Evolutionary conservation across 2,888 invertebrate species (phyloP).

Genomic region (Eutolmus rufibarbis): DNA sequence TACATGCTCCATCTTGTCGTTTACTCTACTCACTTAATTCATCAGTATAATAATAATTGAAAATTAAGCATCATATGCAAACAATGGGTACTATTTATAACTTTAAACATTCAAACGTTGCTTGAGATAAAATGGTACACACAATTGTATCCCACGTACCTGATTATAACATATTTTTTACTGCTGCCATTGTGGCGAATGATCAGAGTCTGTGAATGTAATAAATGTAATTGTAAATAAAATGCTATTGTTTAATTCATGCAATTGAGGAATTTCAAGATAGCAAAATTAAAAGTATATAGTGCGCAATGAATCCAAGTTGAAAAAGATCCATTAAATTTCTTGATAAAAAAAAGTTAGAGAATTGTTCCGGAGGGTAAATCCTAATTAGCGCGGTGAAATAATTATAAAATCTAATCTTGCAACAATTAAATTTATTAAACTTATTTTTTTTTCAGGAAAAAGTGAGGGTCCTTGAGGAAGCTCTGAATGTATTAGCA

Average conservation of each 20-base stretch:
- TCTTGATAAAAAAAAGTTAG: no score
- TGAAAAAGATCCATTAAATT: no score
- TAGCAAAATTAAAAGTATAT: neutral
- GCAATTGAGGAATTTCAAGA: neutral
- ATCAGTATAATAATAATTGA: neutral
- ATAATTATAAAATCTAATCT: neutral
- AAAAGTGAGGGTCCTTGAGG: slow-evolving; percentile 71
- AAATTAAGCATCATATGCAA: neutral
- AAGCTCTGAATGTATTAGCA: slow-evolving; percentile 72
- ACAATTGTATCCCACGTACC: neutral
- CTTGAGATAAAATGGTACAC: neutral
- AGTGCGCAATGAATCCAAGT: no score
- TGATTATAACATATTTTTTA: neutral
- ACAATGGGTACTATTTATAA: no score
- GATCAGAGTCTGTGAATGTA: neutral
- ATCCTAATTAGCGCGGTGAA: no score
- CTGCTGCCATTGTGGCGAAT: neutral
- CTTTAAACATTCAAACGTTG: neutral
- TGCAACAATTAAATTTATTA: neutral
- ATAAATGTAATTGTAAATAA: neutral
- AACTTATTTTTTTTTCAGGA: slow-evolving; percentile 57
- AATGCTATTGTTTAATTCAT: neutral
- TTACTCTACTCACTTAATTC: neutral
- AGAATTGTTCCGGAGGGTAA: no score
- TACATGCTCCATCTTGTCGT: neutral